Base-by-base conservation (phyloP, 92 coral and sea anemone species). In the Phenganax marumi region DNA sequence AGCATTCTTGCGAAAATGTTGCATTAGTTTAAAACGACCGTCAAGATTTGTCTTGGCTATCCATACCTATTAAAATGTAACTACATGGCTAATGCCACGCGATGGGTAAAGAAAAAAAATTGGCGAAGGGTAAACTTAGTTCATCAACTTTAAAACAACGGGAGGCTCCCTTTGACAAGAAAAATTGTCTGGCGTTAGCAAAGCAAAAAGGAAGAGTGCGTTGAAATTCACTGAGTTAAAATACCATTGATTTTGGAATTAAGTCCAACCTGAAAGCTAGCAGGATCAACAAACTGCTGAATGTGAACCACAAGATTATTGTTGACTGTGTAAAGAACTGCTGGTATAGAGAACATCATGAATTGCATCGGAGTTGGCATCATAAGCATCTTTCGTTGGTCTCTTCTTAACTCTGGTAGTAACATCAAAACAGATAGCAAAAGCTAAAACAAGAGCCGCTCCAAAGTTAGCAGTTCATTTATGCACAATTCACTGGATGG, bases 241-340 rank as follows among this genome's bases (percentile, higher is more conserved):
- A 33, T 1, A 33, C 43, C 2, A 33, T 33, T 33, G 43, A 33
- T 1, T 2, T 51, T 8, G 17, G 11, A 5, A 18, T 3, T 6
- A 14, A 24, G 11, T 17, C 24, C 75, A 77, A 92, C 97, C 97
- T 92, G 97, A 76, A 92, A 92, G 77, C 97, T 92, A 53, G 97
- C 97, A 53, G 97, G 97, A 70, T 92, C 97, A 55, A 92, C 77
- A 51, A 86, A 92, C 47, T 73, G 89, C 81, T 92, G 97, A 9
- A 92, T 88, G 73, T 92, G 91, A 8, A 92, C 93, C 75, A 89
- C 97, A 46, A 90, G 81, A 52, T 92, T 92, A 85, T 92, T 90
- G 71, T 90, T 92, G 43, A 92, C 81, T 46, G 92, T 82, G 75
- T 92, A 92, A 0, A 92, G 88, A 25, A 92, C 68, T 21, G 93